A percentile compares a stretch with the other conserved stretches of the same genome.
Evolutionary conservation across 2,113 vertebrate genomes (phyloP).

Genomic region (Vombatus ursinus): DNA sequence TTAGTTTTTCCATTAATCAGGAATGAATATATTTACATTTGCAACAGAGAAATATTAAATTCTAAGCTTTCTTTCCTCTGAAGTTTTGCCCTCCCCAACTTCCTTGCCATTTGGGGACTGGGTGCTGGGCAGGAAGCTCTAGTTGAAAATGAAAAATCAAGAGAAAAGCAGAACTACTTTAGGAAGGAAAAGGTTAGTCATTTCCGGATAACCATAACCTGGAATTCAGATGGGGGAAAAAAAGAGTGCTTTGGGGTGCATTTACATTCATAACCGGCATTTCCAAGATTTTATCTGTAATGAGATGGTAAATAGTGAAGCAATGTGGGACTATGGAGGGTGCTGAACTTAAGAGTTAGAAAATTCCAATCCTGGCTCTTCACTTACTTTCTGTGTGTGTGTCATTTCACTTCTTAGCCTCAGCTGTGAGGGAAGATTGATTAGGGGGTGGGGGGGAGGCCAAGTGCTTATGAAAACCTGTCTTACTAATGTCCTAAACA

Average conservation of each 20-base stretch:
- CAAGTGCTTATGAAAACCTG: not conserved
- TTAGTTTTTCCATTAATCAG: constrained; percentile 50
- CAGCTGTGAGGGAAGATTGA: not conserved
- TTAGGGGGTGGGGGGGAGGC: too few relatives aligned
- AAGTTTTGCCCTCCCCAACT: not conserved
- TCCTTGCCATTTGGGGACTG: not conserved
- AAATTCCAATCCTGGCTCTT: not conserved
- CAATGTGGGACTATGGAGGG: not conserved
- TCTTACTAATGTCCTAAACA: not conserved
- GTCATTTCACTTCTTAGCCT: not conserved
- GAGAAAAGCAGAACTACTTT: not conserved
- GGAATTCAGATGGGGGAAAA: not conserved
- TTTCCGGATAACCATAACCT: not conserved
- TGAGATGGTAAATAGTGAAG: not conserved
- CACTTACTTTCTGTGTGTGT: not conserved
- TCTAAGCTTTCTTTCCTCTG: not conserved
- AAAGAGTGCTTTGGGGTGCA: not conserved
- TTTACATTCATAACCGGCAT: not conserved
- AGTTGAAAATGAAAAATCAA: not conserved
- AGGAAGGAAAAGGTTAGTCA: not conserved
- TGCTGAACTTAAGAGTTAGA: not conserved
- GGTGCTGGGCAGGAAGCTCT: not conserved
- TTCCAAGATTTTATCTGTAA: not conserved
- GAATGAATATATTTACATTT: constrained; percentile 47
- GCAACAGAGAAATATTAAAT: constrained; percentile 41